Evolutionary conservation across 2,113 vertebrate genomes (phyloP).

Genomic region (Ceyx melanurus): DNA sequence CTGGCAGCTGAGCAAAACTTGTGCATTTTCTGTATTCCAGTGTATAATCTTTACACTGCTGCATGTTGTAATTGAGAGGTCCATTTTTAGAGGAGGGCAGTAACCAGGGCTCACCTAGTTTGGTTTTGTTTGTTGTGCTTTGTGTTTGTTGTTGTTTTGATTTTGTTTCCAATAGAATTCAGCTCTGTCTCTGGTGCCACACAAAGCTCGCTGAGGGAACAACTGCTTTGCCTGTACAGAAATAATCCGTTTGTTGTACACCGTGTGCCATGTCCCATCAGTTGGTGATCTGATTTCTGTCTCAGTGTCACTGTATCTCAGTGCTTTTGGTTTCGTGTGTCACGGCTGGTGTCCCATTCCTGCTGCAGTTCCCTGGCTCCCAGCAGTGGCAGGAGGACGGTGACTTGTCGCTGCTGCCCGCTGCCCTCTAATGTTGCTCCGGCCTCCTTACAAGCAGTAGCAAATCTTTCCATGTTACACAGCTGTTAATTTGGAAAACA

Average conservation of each 20-base stretch:
- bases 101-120: neutral
- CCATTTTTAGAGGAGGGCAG: neutral
- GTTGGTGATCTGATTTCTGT: neutral
- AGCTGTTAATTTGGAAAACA: neutral
- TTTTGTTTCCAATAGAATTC: neutral
- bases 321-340: neutral
- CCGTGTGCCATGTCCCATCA: neutral
- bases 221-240: neutral
- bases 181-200: neutral
- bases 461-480: neutral
- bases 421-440: neutral
- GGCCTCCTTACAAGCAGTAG: neutral
- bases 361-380: neutral
- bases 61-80: neutral
- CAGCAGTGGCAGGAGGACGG: rapidly evolving
- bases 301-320: rapidly evolving
- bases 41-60: neutral
- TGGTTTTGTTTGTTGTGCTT: too few species aligned
- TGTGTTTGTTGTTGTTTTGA: too few species aligned
- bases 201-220: neutral
- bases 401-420: neutral
- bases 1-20: neutral
- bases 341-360: neutral
- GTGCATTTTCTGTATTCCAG: neutral
- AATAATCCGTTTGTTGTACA: neutral